Base-by-base conservation (phyloP, 2,888 invertebrate species). In the Dastarcus helophoroides region DNA sequence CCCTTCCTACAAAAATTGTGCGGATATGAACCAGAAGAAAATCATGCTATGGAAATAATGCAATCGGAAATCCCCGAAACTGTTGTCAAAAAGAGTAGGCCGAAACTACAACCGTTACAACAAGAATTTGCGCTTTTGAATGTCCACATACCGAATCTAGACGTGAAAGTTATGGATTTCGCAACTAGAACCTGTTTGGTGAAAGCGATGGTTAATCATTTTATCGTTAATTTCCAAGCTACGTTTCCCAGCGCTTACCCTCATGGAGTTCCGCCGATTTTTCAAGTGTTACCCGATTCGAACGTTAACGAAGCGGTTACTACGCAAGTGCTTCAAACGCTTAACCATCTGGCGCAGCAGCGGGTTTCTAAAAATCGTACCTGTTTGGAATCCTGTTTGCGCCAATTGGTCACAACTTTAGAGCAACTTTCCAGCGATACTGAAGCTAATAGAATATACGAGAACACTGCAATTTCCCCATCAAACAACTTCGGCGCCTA, bases 311-410 rank as follows among this genome's bases (percentile, higher is more conserved):
- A 78, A 38, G 60, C 70, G 22, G 72, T 77, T 1, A 79, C 81
- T 42, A 69, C 72, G 5, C 79, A 81, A 55, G 65, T 91, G 29
- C 62, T 86, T 27, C 89, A 86, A 63, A 79, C 79, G 9, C 66
- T 91, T 17, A 82, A 79, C 46, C 79, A 76, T 55, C 78, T 83
- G 29, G 85, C 88, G 1, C 72, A 80, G 48, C 80, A 82, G 44
- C 76, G 85, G 48, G 85, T 90, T 2, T 78, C 77, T 40, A 83
- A 84, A 55, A 86, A 86, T 29, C 74, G 84, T 29, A 79, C 85
- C 19, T 93, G 93, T 56, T 62, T 94, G 30, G 80, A 91, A 55
- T 84, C 89, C 26, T 91, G 91, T 59, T 64, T 93, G 22, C 62
- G 81, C 19, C 77, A 79, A 27, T 62, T 84, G 36, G 76, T 79